A percentile compares a stretch with the other conserved stretches of the same genome.
phyloP scores from a whole-genome alignment of 2,113 vertebrate genomes.

The Odontophorus gujanensis region DNA sequence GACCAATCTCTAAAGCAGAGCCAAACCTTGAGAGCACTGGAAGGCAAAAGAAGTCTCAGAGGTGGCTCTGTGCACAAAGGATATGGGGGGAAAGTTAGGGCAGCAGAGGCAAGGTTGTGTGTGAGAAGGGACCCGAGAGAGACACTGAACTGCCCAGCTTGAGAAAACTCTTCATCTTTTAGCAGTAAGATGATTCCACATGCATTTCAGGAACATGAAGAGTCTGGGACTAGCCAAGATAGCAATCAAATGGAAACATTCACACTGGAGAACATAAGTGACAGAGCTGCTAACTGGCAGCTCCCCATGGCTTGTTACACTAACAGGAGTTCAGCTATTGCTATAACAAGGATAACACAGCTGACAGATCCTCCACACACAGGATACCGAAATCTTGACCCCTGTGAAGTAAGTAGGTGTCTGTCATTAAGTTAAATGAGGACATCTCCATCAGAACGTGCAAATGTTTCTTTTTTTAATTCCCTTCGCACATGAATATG shows the following conservation, averaged over 20 bases:
- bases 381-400: conserved; percentile 51
- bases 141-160: neutral
- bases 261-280: neutral
- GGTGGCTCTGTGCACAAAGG: neutral
- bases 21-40: neutral
- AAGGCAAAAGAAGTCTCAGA: neutral
- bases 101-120: neutral
- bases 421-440: conserved; percentile 50
- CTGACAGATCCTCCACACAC: conserved; percentile 43
- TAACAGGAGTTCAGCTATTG: conserved; percentile 59
- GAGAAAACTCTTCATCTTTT: neutral
- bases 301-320: neutral
- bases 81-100: neutral
- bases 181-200: neutral
- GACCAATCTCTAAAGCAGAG: neutral
- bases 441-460: neutral
- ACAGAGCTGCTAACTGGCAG: conserved; percentile 67
- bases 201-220: neutral
- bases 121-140: neutral
- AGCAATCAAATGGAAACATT: conserved; percentile 32
- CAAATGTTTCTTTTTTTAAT: conserved; percentile 49
- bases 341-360: conserved; percentile 49
- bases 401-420: conserved; percentile 54
- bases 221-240: conserved; percentile 47
- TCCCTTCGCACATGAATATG: neutral